Percentiles rank a stretch among this genome's conserved stretches.
Conservation (phyloP, 2,888 invertebrate genomes). For the Electrophaes corylata region DNA sequence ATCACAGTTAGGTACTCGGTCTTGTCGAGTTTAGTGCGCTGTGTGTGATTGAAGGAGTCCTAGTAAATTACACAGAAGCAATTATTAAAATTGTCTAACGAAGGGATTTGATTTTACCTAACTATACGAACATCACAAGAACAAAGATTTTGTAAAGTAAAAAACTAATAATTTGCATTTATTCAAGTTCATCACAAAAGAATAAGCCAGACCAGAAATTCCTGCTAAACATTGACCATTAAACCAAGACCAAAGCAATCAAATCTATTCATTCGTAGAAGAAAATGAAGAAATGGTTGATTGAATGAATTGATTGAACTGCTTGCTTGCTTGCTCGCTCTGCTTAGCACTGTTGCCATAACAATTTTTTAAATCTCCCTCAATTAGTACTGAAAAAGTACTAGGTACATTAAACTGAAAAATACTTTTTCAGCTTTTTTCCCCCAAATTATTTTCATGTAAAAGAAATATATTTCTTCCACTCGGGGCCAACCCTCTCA, state of each 20-base stretch:
- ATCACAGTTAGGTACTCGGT: constrained; percentile 70
- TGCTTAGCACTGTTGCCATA: too few species aligned
- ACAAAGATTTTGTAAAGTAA: constrained; percentile 35
- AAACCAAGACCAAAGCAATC: constrained; percentile 44
- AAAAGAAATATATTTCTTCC: too few species aligned
- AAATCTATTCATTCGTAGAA: constrained; percentile 20
- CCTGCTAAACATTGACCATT: constrained; percentile 52
- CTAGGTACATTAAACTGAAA: too few species aligned
- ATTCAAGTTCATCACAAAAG: constrained; percentile 61
- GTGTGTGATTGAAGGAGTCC: constrained; percentile 53
- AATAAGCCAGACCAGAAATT: constrained; percentile 48
- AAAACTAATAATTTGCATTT: constrained; percentile 52
- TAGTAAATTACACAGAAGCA: constrained; percentile 40
- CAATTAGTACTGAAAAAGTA: too few species aligned
- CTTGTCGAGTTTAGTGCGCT: constrained; percentile 41
- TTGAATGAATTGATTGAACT: constrained; percentile 46
- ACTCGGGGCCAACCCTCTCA: too few species aligned
- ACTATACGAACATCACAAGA: constrained; percentile 39
- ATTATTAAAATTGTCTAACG: constrained; percentile 44
- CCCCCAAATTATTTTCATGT: too few species aligned
- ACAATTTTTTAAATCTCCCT: too few species aligned
- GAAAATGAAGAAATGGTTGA: too few species aligned
- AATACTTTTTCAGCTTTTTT: too few species aligned
- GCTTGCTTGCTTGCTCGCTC: background rate
- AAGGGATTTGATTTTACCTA: constrained; percentile 32